Evolutionary conservation across 1,140 invertebrate genomes (phyloP), one percentile per base, ranked within the genome.

Genomic region (Bombus waltoni): DNA sequence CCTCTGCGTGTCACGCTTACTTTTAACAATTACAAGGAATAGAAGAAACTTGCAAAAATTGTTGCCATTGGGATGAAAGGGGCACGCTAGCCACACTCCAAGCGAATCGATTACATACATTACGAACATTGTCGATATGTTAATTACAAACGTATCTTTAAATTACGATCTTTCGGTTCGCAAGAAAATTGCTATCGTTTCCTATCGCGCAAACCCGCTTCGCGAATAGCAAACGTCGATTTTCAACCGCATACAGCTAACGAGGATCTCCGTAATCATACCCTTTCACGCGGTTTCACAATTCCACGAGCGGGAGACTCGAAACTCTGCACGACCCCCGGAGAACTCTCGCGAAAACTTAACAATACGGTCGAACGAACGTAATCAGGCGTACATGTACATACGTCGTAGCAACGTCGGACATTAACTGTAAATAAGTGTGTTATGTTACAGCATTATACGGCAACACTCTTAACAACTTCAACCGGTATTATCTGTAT

Each of bases 391-490:
- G 77, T 66, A 85, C 71, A 44, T 85, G 73, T 78, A 89, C 40
- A 35, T 53, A 71, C 74, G 87, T 91, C 87, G 89, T 87, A 90
- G 62, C 84, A 90, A 82, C 79, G 91, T 87, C 91, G 90, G 86
- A 87, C 91, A 91, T 93, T 92, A 92, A 88, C 88, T 91, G 89
- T 90, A 92, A 28, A 90, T 93, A 91, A 94, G 91, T 93, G 92
- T 93, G 91, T 92, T 93, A 93, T 93, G 91, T 93, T 94, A 94
- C 47, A 93, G 86, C 92, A 92, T 71, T 92, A 89, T 80, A 86
- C 71, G 83, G 32, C 84, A 89, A 91, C 92, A 92, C 88, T 89
- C 91, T 94, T 93, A 93, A 57, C 92, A 86, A 68, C 83, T 81
- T 89, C 89, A 93, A 92, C 91, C 87, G 89, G 90, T 91, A 88